A percentile compares a stretch with the other conserved stretches of the same genome.
phyloP scores from a whole-genome alignment of 2,113 vertebrate genomes.

The Etheostoma spectabile region DNA sequence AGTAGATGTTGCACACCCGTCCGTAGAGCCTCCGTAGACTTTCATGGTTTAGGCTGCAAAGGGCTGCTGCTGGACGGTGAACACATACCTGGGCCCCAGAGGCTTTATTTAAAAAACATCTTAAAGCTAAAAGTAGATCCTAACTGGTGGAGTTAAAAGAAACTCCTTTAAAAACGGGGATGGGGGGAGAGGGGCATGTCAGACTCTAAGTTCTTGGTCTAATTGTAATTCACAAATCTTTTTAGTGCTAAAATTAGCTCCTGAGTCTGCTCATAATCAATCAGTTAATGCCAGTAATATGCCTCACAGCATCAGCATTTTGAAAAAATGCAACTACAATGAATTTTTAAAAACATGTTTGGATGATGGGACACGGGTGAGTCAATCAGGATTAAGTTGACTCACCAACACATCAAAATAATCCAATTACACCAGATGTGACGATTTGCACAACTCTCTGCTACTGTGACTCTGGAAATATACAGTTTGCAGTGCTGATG shows the following conservation, averaged over 20 bases:
- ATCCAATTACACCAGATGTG: background rate
- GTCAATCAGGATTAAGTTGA: background rate
- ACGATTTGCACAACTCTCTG: background rate
- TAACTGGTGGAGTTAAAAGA: background rate
- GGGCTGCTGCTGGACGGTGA: background rate
- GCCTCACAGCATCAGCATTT: constrained; percentile 5
- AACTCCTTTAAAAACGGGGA: background rate
- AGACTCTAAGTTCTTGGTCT: background rate
- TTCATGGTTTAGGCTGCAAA: background rate
- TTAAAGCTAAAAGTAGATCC: background rate
- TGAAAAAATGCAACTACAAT: background rate
- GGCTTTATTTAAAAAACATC: background rate
- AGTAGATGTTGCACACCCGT: constrained; percentile 2
- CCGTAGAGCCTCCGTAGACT: background rate
- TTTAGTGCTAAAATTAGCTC: background rate
- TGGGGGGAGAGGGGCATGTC: background rate
- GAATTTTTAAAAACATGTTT: background rate
- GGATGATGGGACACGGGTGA: background rate
- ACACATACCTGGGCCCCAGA: background rate
- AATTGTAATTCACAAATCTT: background rate
- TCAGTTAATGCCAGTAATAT: background rate
- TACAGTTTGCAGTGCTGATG: background rate
- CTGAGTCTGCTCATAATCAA: background rate
- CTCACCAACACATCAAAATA: constrained; percentile 4
- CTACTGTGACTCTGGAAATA: background rate